These are phyloP conservation scores for Thymelicus sylvestris DNA, from an alignment of 2,888 invertebrate species.

Conservation along the genomic window DNA sequence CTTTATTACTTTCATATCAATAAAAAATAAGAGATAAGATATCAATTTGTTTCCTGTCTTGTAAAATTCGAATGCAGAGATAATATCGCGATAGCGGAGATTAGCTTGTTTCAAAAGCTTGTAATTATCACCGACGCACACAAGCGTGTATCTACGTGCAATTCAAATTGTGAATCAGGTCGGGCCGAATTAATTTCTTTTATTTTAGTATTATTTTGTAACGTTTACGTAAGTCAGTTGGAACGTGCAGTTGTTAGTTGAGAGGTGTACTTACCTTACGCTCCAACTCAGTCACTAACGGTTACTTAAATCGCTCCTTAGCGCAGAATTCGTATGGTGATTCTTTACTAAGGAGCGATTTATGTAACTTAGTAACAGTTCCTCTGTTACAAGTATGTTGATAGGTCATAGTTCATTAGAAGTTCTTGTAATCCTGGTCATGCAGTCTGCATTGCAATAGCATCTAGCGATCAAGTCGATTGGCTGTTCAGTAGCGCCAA, in stretches of 20 bases:
- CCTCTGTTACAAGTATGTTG: not conserved
- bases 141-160: not conserved
- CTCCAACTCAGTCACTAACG: too few species aligned
- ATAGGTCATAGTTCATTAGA: not conserved
- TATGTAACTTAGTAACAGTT: too few species aligned
- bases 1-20: slow-evolving; percentile 8
- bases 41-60: slow-evolving; percentile 13
- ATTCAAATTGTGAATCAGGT: not conserved
- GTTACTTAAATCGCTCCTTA: too few species aligned
- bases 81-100: slow-evolving; percentile 4
- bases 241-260: too few species aligned
- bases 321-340: too few species aligned
- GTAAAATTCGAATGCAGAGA: not conserved
- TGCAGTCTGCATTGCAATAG: not conserved
- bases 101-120: slow-evolving; percentile 7
- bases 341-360: too few species aligned
- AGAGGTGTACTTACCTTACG: too few species aligned
- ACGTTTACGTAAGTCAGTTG: too few species aligned
- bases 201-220: not conserved
- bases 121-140: slow-evolving; percentile 4
- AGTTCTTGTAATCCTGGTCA: slow-evolving; percentile 6
- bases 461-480: not conserved
- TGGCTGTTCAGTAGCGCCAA: slow-evolving; percentile 18
- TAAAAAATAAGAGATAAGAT: slow-evolving; percentile 7
- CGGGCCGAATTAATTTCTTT: not conserved